phyloP scores from a whole-genome alignment of 2,113 vertebrate genomes.

The Hypomesus transpacificus region DNA sequence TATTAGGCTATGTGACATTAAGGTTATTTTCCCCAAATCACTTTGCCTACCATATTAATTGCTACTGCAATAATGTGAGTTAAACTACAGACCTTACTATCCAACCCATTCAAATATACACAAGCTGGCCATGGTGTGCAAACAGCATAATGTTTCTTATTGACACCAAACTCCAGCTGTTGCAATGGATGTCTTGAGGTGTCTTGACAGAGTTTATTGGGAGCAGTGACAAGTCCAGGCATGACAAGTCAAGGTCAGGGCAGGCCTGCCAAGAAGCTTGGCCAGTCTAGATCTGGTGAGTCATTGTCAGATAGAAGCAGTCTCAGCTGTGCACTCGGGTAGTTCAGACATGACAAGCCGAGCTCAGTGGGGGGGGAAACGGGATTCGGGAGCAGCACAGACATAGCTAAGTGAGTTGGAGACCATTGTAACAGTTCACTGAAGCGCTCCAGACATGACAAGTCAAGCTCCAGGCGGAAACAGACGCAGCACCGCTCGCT shows the following conservation, averaged over 20 bases:
- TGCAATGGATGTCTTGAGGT: background rate
- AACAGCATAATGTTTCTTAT: too few species aligned
- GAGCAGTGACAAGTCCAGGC: conserved; percentile 36
- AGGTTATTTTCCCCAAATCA: too few species aligned
- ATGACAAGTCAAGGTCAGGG: conserved; percentile 46
- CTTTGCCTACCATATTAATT: too few species aligned
- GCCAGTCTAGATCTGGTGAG: conserved; percentile 5
- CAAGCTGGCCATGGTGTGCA: too few species aligned
- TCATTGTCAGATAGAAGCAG: background rate
- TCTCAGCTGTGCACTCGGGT: conserved; percentile 14
- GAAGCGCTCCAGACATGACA: conserved; percentile 37
- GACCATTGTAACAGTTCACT: conserved; percentile 27
- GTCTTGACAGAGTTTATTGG: conserved; percentile 13
- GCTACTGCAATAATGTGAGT: too few species aligned
- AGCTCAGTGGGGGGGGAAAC: conserved; percentile 22
- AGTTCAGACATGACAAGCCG: conserved; percentile 26
- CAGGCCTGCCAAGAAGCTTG: background rate
- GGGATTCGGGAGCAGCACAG: conserved; percentile 1
- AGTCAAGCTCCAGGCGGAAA: conserved; percentile 29
- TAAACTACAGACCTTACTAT: too few species aligned
- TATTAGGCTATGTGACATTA: too few species aligned
- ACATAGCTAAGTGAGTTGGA: conserved; percentile 10
- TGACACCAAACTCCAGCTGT: too few species aligned
- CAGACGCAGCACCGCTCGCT: background rate
- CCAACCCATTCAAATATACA: too few species aligned